A percentile compares a stretch with the other conserved stretches of the same genome.
Evolutionary conservation across 1,140 invertebrate species (phyloP).

Genomic region (Matsumurasca onukii): DNA sequence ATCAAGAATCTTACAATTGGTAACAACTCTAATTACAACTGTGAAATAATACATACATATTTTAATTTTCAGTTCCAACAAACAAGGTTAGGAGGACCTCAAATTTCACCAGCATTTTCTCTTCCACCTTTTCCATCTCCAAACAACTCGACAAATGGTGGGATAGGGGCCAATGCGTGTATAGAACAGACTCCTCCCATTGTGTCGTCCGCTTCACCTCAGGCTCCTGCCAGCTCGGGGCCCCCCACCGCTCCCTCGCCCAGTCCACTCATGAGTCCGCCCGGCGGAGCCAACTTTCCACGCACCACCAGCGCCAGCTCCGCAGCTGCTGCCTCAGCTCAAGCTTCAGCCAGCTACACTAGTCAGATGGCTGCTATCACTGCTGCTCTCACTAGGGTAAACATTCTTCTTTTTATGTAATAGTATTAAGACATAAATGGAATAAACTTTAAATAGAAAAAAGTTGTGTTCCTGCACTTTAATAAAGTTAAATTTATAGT

Average conservation of each 20-base stretch:
- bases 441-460: too few species aligned
- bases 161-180: conserved; percentile 27
- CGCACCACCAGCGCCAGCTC: conserved; percentile 1
- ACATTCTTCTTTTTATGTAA: neutral
- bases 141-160: conserved; percentile 38
- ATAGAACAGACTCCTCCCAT: conserved; percentile 20
- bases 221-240: neutral
- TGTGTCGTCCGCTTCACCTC: conserved; percentile 19
- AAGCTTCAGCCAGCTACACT: conserved; percentile 54
- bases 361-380: conserved; percentile 71
- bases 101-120: conserved; percentile 40
- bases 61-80: too few species aligned
- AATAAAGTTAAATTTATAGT: too few species aligned
- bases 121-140: conserved; percentile 42
- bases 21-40: too few species aligned
- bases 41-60: too few species aligned
- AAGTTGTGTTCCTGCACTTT: too few species aligned
- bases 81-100: conserved; percentile 22
- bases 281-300: too few species aligned
- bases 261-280: neutral
- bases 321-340: conserved; percentile 20
- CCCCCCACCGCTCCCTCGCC: conserved; percentile 24
- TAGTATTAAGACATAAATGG: too few species aligned
- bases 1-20: too few species aligned
- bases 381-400: conserved; percentile 54